A percentile compares a stretch with the other conserved stretches of the same genome.
phyloP scores from a whole-genome alignment of 2,888 invertebrate species.

The Helleia helle region DNA sequence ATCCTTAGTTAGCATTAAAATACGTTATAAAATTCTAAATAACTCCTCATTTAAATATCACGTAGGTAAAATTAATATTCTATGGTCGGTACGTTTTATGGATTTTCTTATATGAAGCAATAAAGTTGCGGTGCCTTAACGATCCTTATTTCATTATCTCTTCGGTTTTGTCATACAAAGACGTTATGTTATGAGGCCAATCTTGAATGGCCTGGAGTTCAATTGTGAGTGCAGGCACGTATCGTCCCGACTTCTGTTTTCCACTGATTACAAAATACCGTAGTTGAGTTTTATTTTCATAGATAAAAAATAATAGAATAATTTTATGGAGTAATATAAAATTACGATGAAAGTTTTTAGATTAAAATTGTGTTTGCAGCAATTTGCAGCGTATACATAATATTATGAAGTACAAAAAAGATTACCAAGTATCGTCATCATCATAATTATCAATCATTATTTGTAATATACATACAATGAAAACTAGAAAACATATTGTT shows the following conservation, averaged over 20 bases:
- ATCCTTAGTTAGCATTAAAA: no score
- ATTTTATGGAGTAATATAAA: no score
- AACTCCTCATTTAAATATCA: slow-evolving; percentile 17
- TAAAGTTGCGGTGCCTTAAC: slow-evolving; percentile 31
- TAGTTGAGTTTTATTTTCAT: slow-evolving; percentile 38
- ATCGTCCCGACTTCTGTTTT: slow-evolving; percentile 58
- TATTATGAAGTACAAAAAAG: no score
- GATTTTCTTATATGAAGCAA: slow-evolving; percentile 36
- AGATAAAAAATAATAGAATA: background rate
- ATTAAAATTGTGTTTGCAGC: no score
- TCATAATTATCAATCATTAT: no score
- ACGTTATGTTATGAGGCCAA: slow-evolving; percentile 22
- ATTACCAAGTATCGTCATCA: no score
- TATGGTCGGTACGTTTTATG: slow-evolving; percentile 42
- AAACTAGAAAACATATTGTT: no score
- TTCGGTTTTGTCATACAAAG: slow-evolving; percentile 10
- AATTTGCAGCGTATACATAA: no score
- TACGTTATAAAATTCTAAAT: no score
- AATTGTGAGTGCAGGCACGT: slow-evolving; percentile 51
- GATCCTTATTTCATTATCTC: slow-evolving; percentile 13
- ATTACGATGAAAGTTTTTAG: no score
- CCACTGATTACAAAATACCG: slow-evolving; percentile 56
- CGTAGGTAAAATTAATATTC: slow-evolving; percentile 29
- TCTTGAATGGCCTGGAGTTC: slow-evolving; percentile 28
- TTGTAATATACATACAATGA: no score